phyloP scores from a whole-genome alignment of 2,888 invertebrate species.

The Frankliniella fusca region DNA sequence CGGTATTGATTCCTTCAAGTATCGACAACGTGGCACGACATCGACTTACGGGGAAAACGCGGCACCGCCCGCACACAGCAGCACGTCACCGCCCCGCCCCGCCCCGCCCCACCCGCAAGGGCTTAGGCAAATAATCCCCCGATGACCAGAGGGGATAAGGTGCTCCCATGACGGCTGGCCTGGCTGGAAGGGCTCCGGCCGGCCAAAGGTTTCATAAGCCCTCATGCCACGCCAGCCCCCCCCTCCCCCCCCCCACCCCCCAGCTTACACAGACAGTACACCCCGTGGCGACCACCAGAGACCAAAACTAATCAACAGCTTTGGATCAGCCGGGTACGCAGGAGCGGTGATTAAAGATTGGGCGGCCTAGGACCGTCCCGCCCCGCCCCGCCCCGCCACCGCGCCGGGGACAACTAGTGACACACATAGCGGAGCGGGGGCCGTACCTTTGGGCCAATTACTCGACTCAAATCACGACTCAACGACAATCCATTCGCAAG shows the following conservation, averaged over 20 bases:
- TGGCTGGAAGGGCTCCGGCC: not conserved
- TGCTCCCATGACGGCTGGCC: not conserved
- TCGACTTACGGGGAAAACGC: not conserved
- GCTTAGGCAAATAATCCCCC: slow-evolving; percentile 12
- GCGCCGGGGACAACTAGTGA: not conserved
- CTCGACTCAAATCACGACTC: not conserved
- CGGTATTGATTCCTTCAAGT: too few species aligned
- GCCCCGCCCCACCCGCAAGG: not conserved
- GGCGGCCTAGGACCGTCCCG: not conserved
- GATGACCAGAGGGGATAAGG: slow-evolving; percentile 16
- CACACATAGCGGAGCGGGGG: not conserved
- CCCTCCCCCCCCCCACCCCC: not conserved
- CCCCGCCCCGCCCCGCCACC: not conserved
- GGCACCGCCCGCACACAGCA: not conserved
- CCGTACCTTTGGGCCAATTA: not conserved
- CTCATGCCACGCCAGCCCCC: not conserved
- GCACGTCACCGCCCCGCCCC: not conserved
- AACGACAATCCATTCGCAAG: not conserved
- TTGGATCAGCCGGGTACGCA: not conserved
- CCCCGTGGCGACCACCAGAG: not conserved
- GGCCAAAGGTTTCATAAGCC: not conserved
- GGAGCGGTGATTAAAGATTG: not conserved
- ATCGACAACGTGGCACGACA: too few species aligned
- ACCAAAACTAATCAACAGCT: slow-evolving; percentile 22
- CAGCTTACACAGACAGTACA: not conserved